Evolutionary conservation across 1,140 invertebrate species (phyloP).

Genomic region (Popillia japonica): DNA sequence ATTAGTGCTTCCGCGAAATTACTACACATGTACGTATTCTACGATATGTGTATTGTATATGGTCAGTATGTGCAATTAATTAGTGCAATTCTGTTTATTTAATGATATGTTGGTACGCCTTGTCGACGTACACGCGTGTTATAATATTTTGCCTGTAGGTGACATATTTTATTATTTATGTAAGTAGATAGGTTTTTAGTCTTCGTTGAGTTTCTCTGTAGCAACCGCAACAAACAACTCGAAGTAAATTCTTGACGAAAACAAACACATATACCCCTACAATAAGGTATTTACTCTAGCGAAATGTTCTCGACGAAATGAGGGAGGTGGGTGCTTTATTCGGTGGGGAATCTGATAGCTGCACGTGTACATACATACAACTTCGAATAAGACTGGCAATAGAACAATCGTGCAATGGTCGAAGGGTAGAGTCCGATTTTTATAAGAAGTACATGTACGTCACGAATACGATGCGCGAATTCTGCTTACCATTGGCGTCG

Average conservation of each 20-base stretch:
- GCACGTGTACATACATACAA: neutral
- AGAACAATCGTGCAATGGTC: neutral
- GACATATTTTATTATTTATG: neutral
- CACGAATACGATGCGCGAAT: too few relatives aligned
- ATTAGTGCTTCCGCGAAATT: constrained; percentile 20
- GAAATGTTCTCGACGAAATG: neutral
- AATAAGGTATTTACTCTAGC: constrained; percentile 1
- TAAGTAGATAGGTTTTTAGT: neutral
- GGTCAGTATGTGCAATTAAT: neutral
- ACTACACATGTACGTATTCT: neutral
- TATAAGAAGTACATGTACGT: too few relatives aligned
- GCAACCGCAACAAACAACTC: neutral
- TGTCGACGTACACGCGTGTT: neutral
- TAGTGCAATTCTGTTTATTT: constrained; percentile 30
- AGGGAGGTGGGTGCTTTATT: neutral
- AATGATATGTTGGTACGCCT: constrained; percentile 26
- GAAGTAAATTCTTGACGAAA: constrained; percentile 10
- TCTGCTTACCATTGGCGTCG: too few relatives aligned
- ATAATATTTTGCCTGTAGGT: neutral
- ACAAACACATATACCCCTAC: neutral
- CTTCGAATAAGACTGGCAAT: neutral
- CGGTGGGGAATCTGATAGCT: constrained; percentile 3
- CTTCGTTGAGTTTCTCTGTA: too few relatives aligned
- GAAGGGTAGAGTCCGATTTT: too few relatives aligned
- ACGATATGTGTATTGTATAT: neutral